phyloP scores from a whole-genome alignment of 2,797 vertebrate genomes.

The Pantherophis alleghaniensis region DNA sequence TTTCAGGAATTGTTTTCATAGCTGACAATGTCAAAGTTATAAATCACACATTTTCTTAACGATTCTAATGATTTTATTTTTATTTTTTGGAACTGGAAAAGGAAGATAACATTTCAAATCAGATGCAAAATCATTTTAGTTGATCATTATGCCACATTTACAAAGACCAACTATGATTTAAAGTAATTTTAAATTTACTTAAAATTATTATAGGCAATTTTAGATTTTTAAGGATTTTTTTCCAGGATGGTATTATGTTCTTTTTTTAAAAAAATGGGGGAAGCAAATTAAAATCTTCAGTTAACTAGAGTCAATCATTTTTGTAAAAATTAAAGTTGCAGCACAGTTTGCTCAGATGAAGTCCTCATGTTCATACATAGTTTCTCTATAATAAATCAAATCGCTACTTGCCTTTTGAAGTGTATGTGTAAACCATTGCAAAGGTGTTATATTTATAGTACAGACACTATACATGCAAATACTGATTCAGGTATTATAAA shows the following conservation, averaged over 20 bases:
- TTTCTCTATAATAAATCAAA: background rate
- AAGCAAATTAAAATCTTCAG: background rate
- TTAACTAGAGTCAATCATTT: background rate
- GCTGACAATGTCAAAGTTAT: background rate
- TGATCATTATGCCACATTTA: background rate
- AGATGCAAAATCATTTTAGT: background rate
- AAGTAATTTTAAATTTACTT: background rate
- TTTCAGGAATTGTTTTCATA: background rate
- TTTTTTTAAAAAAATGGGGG: background rate
- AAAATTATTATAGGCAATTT: background rate
- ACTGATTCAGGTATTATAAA: background rate
- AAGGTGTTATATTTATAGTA: background rate
- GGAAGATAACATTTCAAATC: background rate
- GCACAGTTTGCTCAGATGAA: background rate
- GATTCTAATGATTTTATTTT: background rate
- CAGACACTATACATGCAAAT: background rate
- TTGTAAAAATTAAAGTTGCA: background rate
- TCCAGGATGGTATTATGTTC: background rate
- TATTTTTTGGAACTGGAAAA: background rate
- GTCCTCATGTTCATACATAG: background rate
- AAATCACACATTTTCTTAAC: background rate
- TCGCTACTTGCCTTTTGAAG: background rate
- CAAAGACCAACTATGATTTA: background rate
- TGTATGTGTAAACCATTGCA: background rate
- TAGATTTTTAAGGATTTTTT: background rate